phyloP scores from a whole-genome alignment of 2,113 vertebrate genomes.

The Rallus limicola region DNA sequence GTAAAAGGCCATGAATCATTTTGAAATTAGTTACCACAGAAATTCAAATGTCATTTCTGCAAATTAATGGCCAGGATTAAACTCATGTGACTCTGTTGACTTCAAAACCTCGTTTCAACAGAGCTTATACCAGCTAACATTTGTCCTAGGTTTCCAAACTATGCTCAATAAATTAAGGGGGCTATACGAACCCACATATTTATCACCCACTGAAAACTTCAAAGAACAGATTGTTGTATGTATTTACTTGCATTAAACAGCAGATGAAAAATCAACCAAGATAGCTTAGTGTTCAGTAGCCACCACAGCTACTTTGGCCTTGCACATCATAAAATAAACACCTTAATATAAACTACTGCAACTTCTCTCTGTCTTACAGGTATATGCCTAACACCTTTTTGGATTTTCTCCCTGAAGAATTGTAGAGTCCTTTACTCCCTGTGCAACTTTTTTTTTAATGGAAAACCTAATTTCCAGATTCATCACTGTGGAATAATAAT shows the following conservation, averaged over 20 bases:
- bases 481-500: background rate
- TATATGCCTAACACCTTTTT: background rate
- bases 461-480: background rate
- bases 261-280: background rate
- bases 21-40: slow-evolving; percentile 12
- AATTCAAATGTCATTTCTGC: background rate
- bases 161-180: background rate
- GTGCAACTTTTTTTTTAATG: background rate
- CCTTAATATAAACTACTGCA: background rate
- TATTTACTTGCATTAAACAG: background rate
- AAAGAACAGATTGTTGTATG: background rate
- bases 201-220: background rate
- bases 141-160: background rate
- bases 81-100: background rate
- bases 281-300: background rate
- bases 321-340: background rate
- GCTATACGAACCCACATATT: background rate
- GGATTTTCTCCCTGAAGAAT: background rate
- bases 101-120: slow-evolving; percentile 1
- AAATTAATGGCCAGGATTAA: slow-evolving; percentile 12
- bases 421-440: background rate
- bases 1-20: slow-evolving; percentile 13
- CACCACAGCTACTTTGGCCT: background rate
- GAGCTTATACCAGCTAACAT: background rate
- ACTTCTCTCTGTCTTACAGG: background rate